phyloP scores from a whole-genome alignment of 2,797 vertebrate species.

The Momotus momota region DNA sequence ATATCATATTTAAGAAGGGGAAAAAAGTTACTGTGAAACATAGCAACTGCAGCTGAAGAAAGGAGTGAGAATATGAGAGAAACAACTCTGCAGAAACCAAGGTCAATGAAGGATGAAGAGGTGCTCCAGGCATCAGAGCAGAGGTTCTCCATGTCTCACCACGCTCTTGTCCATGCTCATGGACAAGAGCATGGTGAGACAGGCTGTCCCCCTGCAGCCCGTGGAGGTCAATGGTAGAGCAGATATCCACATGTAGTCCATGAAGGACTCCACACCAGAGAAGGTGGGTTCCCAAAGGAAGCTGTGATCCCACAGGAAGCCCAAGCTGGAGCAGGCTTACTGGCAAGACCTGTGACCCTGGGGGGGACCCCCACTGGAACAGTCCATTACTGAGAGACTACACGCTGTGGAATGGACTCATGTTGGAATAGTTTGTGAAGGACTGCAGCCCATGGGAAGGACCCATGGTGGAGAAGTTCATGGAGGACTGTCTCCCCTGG shows the following conservation, averaged over 20 bases:
- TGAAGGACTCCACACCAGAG: background rate
- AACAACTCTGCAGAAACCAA: background rate
- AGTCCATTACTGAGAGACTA: too few relatives aligned
- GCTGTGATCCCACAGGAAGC: background rate
- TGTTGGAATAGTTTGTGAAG: too few relatives aligned
- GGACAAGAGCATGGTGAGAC: background rate
- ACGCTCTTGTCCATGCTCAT: too few relatives aligned
- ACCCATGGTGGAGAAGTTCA: too few relatives aligned
- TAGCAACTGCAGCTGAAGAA: background rate
- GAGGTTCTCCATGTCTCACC: too few relatives aligned
- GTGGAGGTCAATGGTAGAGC: background rate
- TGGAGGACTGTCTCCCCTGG: too few relatives aligned
- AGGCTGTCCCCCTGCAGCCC: background rate
- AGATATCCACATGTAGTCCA: too few relatives aligned
- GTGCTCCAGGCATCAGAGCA: background rate
- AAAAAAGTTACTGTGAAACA: background rate
- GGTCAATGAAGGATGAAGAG: background rate
- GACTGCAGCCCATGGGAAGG: background rate
- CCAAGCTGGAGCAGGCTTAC: background rate
- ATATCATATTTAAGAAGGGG: background rate
- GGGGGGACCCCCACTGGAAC: too few relatives aligned
- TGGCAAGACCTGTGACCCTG: background rate
- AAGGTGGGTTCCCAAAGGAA: background rate
- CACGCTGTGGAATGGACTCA: too few relatives aligned
- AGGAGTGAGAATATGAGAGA: background rate